Evolutionary conservation across 2,888 invertebrate species (phyloP).

Genomic region (Trissonchulus sp.): DNA sequence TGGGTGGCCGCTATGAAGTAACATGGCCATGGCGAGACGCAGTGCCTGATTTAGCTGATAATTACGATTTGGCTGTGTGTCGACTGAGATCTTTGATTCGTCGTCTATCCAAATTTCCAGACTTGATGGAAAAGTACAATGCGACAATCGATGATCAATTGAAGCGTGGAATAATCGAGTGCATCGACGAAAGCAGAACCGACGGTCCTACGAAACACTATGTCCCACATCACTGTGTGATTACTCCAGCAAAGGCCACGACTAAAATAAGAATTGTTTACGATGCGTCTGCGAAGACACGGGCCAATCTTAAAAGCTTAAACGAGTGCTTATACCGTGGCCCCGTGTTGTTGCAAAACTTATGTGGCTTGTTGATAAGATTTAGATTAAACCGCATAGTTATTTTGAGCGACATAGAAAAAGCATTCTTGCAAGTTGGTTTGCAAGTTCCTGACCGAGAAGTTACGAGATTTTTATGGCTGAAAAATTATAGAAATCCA

Average conservation of each 20-base stretch:
- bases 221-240: conserved; percentile 34
- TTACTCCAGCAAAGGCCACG: conserved; percentile 31
- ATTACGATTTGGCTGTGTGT: neutral
- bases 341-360: conserved; percentile 30
- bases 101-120: neutral
- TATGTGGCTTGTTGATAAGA: conserved; percentile 31
- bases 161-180: conserved; percentile 29
- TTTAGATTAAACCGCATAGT: conserved; percentile 32
- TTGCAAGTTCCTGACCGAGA: conserved; percentile 34
- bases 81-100: neutral
- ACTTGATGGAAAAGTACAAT: conserved; percentile 27
- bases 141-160: conserved; percentile 26
- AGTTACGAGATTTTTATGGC: conserved; percentile 35
- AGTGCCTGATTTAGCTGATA: neutral
- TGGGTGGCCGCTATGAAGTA: neutral
- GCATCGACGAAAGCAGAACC: neutral
- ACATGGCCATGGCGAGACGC: neutral
- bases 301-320: conserved; percentile 27
- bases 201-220: conserved; percentile 30
- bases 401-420: conserved; percentile 32
- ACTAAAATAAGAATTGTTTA: conserved; percentile 41
- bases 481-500: conserved; percentile 4
- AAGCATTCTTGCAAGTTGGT: conserved; percentile 35
- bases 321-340: conserved; percentile 37
- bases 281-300: conserved; percentile 36